Percentiles rank a stretch among this genome's conserved stretches.
Conservation (phyloP, 2,888 invertebrate genomes). For the Spilosoma lubricipeda region DNA sequence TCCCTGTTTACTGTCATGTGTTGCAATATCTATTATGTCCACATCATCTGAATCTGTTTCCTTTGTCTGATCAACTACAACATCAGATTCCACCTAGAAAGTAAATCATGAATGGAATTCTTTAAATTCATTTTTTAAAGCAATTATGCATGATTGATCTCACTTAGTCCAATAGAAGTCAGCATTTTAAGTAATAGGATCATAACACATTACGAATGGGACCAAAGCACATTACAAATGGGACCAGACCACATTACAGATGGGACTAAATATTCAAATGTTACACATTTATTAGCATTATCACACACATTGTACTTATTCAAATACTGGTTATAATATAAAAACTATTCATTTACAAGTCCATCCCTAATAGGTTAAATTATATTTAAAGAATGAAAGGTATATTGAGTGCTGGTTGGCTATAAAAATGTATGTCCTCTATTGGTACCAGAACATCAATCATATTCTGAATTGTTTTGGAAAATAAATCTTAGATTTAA, state of each 20-base stretch:
- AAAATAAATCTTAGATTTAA: too few species aligned
- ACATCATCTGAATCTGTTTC: slow-evolving; percentile 45
- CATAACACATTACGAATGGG: too few species aligned
- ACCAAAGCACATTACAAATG: too few species aligned
- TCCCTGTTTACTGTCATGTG: slow-evolving; percentile 50
- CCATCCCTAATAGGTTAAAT: not conserved
- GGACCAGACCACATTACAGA: not conserved
- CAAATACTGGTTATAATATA: too few species aligned
- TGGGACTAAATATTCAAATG: not conserved
- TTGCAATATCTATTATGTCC: slow-evolving; percentile 41
- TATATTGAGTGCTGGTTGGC: not conserved
- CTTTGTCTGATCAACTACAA: slow-evolving; percentile 46
- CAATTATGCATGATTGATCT: not conserved
- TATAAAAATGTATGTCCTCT: too few species aligned
- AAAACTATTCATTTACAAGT: too few species aligned
- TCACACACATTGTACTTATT: not conserved
- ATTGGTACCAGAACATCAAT: too few species aligned
- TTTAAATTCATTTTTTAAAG: not conserved
- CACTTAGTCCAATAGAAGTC: too few species aligned
- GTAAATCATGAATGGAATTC: not conserved
- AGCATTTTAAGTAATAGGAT: not conserved
- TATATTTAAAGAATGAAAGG: not conserved
- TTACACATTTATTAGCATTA: not conserved
- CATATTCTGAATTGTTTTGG: too few species aligned
- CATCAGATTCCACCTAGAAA: slow-evolving; percentile 60